phyloP scores from a whole-genome alignment of 2,888 invertebrate genomes.

The Acronicta aceris region DNA sequence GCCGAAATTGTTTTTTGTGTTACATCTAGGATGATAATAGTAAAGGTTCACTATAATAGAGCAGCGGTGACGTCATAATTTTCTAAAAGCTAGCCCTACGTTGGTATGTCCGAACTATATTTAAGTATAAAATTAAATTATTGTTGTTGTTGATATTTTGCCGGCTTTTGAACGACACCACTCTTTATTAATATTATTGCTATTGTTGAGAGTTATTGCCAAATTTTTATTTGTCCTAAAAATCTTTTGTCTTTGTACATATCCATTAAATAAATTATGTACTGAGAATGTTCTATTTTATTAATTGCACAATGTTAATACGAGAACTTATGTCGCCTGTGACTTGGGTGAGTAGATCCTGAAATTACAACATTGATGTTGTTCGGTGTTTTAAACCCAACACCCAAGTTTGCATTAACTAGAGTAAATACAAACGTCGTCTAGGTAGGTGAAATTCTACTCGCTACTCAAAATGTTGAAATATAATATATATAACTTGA shows the following conservation, averaged over 20 bases:
- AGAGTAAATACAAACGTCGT: too few relatives aligned
- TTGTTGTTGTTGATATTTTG: slow-evolving; percentile 83
- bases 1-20: slow-evolving; percentile 4
- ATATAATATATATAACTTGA: too few relatives aligned
- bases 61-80: slow-evolving; percentile 58
- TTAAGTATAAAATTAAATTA: slow-evolving; percentile 73
- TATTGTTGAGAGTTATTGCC: slow-evolving; percentile 87
- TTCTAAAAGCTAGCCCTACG: slow-evolving; percentile 58
- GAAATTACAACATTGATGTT: too few relatives aligned
- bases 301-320: slow-evolving; percentile 34
- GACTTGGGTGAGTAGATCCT: too few relatives aligned
- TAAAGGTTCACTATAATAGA: slow-evolving; percentile 1
- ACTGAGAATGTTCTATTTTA: slow-evolving; percentile 75
- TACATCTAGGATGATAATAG: slow-evolving; percentile 11
- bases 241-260: slow-evolving; percentile 86
- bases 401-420: too few relatives aligned
- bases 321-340: too few relatives aligned
- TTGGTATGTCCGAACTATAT: slow-evolving; percentile 73
- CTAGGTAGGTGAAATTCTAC: too few relatives aligned
- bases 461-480: too few relatives aligned
- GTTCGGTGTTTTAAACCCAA: too few relatives aligned
- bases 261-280: slow-evolving; percentile 88
- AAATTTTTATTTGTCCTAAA: slow-evolving; percentile 86
- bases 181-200: slow-evolving; percentile 81
- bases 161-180: slow-evolving; percentile 78